These are phyloP conservation scores for Choloepus hoffmanni DNA, from an alignment of 2,113 vertebrate species.

Conservation along the genomic window DNA sequence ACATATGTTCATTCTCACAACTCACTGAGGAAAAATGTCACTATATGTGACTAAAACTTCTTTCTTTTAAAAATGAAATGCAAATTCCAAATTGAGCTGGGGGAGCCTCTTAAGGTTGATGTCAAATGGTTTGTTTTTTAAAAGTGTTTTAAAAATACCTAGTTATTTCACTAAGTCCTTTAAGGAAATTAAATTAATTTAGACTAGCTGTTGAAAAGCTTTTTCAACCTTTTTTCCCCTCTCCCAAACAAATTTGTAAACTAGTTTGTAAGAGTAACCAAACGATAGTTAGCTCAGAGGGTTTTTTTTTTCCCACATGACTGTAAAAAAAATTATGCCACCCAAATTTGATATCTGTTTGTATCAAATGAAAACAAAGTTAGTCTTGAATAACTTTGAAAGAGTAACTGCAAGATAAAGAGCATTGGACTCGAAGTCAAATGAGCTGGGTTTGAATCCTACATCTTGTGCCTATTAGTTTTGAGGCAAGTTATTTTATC, in stretches of 20 bases:
- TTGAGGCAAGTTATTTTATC: not conserved
- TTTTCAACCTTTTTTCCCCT: not conserved
- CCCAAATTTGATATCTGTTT: slow-evolving; percentile 19
- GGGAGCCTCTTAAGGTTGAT: not conserved
- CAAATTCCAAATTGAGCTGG: not conserved
- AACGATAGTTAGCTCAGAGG: not conserved
- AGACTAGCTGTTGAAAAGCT: not conserved
- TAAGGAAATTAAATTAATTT: slow-evolving; percentile 51
- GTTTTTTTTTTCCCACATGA: not conserved
- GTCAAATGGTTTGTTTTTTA: slow-evolving; percentile 35
- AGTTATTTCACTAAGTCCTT: slow-evolving; percentile 1
- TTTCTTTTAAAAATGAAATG: slow-evolving; percentile 54
- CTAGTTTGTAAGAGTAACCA: not conserved
- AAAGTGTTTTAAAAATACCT: not conserved
- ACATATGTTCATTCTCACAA: slow-evolving; percentile 62
- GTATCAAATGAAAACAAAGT: slow-evolving; percentile 38
- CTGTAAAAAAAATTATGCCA: slow-evolving; percentile 44
- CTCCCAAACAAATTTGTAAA: slow-evolving; percentile 3
- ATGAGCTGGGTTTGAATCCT: not conserved
- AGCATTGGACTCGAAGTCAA: slow-evolving; percentile 3
- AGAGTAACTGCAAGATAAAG: not conserved
- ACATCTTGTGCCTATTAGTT: not conserved
- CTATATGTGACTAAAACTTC: not conserved
- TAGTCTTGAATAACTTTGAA: slow-evolving; percentile 22
- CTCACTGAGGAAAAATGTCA: slow-evolving; percentile 31